Evolutionary conservation across 2,113 vertebrate species (phyloP), one percentile per base, ranked within the genome.

Genomic region (Urocolius indicus): DNA sequence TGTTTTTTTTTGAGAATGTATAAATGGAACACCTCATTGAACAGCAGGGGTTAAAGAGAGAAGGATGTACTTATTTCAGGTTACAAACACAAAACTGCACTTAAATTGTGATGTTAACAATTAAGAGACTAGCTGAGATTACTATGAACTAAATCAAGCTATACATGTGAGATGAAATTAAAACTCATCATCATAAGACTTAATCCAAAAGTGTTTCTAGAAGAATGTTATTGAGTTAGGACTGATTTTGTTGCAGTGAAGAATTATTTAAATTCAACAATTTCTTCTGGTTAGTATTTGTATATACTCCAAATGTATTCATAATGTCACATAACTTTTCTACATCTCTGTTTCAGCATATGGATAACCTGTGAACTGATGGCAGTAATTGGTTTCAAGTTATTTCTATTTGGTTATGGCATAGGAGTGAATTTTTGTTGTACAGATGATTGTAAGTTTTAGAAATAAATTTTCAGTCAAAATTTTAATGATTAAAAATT

Each of bases 261-360:
- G 36, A 34, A 61, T 66, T 61, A 76, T 66, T 93, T 90, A 73
- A 69, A 85, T 90, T 68, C 66, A 93, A 69, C 13, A 4, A 54
- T 92, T 80, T 75, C 11, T 62, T 88, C 63, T 83, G 78, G 65
- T 87, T 91, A 57, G 85, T 93, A 62, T 92, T 94, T 88, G 58
- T 86, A 80, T 18, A 24, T 80, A 66, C 9, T 79, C 21, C 43
- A 89, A 82, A 74, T 73, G 11, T 55, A 45, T 69, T 74, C 46
- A 34, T 73, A 66, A 7, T 29, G 76, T 80, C 41, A 62, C 24
- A 57, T 6, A 61, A 16, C 26, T 94, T 85, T 83, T 58, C 57
- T 76, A 24, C 5, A 49, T 68, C 49, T 79, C 32, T 52, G 6
- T 82, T 91, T 90, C 43, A 76, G 36, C 22, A 49, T 34, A 55